These are phyloP conservation scores for Platorchestia sp. DNA, from an alignment of 1,140 invertebrate genomes.

Conservation along the genomic window DNA sequence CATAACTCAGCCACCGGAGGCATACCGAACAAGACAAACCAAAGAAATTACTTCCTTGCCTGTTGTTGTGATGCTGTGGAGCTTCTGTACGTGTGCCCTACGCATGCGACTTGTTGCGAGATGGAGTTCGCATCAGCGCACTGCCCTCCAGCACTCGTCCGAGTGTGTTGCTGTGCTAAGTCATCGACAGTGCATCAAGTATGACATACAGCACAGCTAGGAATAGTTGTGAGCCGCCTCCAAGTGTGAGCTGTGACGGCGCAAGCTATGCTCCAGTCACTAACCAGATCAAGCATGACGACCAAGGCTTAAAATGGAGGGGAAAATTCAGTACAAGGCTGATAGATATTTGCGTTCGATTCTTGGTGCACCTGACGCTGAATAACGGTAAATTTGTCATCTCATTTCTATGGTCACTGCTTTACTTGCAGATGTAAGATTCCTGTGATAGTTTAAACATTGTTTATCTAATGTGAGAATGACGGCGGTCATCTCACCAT, in stretches of 20 bases:
- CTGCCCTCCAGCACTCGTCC: neutral
- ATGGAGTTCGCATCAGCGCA: neutral
- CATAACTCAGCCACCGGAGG: slow-evolving; percentile 23
- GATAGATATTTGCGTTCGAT: no score
- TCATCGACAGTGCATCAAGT: neutral
- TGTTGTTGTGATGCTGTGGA: neutral
- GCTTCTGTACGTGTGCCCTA: neutral
- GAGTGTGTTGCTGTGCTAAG: neutral
- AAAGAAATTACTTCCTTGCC: neutral
- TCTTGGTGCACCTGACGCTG: no score
- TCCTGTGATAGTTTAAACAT: neutral
- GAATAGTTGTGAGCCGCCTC: neutral
- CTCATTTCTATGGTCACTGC: no score
- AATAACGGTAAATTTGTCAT: no score
- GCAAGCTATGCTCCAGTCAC: neutral
- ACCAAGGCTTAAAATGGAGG: neutral
- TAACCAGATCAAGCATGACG: neutral
- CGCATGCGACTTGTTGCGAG: neutral
- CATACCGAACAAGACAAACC: slow-evolving; percentile 41
- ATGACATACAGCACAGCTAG: neutral
- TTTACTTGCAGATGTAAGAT: neutral
- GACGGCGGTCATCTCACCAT: neutral
- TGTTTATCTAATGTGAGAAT: neutral
- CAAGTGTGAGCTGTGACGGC: neutral
- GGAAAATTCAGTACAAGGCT: neutral